Evolutionary conservation across 2,888 invertebrate genomes (phyloP).

Genomic region (Aphidoletes aphidimyza): DNA sequence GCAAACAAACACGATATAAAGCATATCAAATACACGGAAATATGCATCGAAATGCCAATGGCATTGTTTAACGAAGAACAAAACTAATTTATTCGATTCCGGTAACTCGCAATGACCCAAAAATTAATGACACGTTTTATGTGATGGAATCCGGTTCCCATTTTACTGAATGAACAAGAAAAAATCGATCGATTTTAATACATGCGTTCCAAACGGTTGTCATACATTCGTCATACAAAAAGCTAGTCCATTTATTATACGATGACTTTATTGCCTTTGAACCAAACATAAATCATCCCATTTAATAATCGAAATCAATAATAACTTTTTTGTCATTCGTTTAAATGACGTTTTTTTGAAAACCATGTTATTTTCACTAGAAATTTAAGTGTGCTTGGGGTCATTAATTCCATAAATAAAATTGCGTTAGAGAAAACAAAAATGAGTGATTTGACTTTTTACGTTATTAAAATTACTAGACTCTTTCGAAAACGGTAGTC

Average conservation of each 20-base stretch:
- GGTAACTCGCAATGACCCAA: constrained; percentile 2
- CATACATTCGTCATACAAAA: not conserved
- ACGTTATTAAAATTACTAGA: too few relatives aligned
- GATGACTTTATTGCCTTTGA: too few relatives aligned
- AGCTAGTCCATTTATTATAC: not conserved
- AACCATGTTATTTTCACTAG: too few relatives aligned
- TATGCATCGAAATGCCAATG: constrained; percentile 13
- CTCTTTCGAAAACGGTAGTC: too few relatives aligned
- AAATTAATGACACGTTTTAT: constrained; percentile 52
- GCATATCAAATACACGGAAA: not conserved
- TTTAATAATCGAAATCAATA: constrained; percentile 18
- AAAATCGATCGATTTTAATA: not conserved
- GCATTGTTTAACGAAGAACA: constrained; percentile 20
- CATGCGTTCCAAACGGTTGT: not conserved
- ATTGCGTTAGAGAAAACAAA: too few relatives aligned
- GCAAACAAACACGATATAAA: not conserved
- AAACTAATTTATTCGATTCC: constrained; percentile 49
- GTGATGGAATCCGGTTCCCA: not conserved
- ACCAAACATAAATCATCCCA: constrained; percentile 23
- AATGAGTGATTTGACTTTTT: too few relatives aligned
- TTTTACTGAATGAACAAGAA: not conserved
- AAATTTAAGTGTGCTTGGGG: too few relatives aligned
- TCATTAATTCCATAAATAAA: too few relatives aligned
- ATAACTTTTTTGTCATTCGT: not conserved
- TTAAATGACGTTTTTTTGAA: too few relatives aligned